Conservation (phyloP, 2,888 invertebrate species). For the Diarsia brunnea region DNA sequence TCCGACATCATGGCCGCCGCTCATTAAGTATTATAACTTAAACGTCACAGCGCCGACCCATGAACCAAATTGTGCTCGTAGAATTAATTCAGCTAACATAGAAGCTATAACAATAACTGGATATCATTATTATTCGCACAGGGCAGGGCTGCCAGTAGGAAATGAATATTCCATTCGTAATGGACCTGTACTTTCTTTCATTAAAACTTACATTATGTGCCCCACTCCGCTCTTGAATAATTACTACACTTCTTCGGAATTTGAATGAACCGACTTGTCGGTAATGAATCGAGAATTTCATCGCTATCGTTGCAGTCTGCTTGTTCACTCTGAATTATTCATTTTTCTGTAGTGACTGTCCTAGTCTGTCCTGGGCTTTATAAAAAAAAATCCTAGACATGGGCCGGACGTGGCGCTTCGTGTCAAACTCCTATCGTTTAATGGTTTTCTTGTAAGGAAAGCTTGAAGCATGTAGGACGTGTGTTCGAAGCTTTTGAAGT, state of each 20-base stretch:
- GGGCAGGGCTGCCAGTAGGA: slow-evolving; percentile 69
- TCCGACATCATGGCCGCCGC: slow-evolving; percentile 62
- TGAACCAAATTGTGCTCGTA: slow-evolving; percentile 75
- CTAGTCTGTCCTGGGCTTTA: slow-evolving; percentile 25
- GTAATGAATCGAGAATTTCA: slow-evolving; percentile 72
- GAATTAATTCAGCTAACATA: slow-evolving; percentile 81
- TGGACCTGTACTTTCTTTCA: slow-evolving; percentile 81
- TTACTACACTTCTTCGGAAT: slow-evolving; percentile 75
- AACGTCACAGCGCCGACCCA: slow-evolving; percentile 74
- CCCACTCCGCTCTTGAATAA: slow-evolving; percentile 77
- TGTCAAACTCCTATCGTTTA: slow-evolving; percentile 45
- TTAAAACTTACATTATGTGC: slow-evolving; percentile 81
- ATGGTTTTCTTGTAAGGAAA: slow-evolving; percentile 32
- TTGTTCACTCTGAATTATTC: slow-evolving; percentile 64
- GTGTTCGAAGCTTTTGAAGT: slow-evolving; percentile 55
- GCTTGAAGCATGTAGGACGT: slow-evolving; percentile 31
- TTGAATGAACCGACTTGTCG: slow-evolving; percentile 70
- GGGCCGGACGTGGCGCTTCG: slow-evolving; percentile 27
- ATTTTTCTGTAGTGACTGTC: slow-evolving; percentile 47
- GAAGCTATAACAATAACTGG: slow-evolving; percentile 80
- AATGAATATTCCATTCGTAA: slow-evolving; percentile 82
- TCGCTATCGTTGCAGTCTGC: slow-evolving; percentile 63
- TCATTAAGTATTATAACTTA: slow-evolving; percentile 76
- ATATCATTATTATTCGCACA: slow-evolving; percentile 79
- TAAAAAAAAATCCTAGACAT: slow-evolving; percentile 24